Conservation (phyloP, 2,113 vertebrate species). For the Chaetodon auriga region DNA sequence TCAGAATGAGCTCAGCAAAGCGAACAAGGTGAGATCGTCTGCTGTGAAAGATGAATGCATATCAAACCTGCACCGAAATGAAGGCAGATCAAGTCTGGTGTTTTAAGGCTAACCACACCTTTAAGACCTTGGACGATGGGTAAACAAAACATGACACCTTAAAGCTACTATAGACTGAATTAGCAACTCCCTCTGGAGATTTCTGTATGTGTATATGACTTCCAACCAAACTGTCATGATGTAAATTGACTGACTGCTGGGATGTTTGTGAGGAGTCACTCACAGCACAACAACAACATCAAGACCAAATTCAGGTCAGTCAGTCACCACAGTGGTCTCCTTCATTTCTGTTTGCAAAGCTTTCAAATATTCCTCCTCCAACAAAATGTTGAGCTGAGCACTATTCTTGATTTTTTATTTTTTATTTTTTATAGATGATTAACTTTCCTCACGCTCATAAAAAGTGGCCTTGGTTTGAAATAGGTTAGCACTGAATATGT, state of each 20-base stretch:
- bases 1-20: not conserved
- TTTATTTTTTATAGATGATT: too few species aligned
- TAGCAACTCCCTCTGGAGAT: not conserved
- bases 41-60: too few species aligned
- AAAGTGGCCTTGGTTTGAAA: conserved; percentile 23
- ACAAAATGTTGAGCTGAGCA: not conserved
- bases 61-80: not conserved
- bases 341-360: not conserved
- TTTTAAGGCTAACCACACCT: not conserved
- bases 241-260: not conserved
- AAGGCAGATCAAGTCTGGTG: not conserved
- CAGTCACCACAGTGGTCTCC: not conserved
- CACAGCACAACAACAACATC: not conserved
- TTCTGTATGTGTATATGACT: not conserved
- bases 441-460: not conserved
- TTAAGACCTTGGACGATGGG: not conserved
- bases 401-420: not conserved
- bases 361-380: not conserved
- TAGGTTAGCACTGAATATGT: not conserved
- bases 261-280: not conserved
- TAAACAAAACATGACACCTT: not conserved
- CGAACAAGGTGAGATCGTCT: not conserved
- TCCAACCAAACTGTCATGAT: not conserved
- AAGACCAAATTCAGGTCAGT: not conserved
- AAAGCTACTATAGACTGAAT: not conserved